A percentile compares a stretch with the other conserved stretches of the same genome.
These are phyloP conservation scores for Schizaphis graminum DNA, from an alignment of 2,888 invertebrate genomes.

Conservation along the genomic window DNA sequence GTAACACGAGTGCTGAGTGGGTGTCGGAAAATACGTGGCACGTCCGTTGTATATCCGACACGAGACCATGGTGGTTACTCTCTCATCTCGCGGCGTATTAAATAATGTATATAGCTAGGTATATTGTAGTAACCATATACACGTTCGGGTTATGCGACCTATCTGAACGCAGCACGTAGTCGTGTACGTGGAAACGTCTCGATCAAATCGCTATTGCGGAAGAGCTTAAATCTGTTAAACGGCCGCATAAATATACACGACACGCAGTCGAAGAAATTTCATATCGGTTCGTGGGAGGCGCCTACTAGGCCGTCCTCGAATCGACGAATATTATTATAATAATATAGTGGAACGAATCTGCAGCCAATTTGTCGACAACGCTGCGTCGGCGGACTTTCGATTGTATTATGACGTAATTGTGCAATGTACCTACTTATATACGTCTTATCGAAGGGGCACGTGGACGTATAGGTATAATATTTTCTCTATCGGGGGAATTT, in stretches of 20 bases:
- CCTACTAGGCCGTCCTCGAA: neutral
- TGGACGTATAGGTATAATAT: neutral
- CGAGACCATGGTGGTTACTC: neutral
- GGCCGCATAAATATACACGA: neutral
- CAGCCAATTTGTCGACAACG: neutral
- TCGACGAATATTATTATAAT: neutral
- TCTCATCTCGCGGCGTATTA: neutral
- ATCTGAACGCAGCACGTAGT: neutral
- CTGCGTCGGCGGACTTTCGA: neutral
- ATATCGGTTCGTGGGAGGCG: neutral
- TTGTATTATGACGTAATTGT: neutral
- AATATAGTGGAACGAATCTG: neutral
- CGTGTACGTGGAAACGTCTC: neutral
- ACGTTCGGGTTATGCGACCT: neutral
- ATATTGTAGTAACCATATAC: neutral
- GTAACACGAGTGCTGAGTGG: constrained; percentile 29
- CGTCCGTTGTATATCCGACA: neutral
- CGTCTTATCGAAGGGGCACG: neutral
- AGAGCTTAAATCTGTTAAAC: neutral
- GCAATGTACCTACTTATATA: neutral
- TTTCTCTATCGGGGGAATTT: neutral
- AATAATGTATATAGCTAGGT: neutral
- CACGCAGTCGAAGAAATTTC: neutral
- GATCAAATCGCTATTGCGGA: neutral
- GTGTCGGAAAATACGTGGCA: neutral